Evolutionary conservation across 2,888 invertebrate species (phyloP).

Genomic region (Tupiocoris notatus): DNA sequence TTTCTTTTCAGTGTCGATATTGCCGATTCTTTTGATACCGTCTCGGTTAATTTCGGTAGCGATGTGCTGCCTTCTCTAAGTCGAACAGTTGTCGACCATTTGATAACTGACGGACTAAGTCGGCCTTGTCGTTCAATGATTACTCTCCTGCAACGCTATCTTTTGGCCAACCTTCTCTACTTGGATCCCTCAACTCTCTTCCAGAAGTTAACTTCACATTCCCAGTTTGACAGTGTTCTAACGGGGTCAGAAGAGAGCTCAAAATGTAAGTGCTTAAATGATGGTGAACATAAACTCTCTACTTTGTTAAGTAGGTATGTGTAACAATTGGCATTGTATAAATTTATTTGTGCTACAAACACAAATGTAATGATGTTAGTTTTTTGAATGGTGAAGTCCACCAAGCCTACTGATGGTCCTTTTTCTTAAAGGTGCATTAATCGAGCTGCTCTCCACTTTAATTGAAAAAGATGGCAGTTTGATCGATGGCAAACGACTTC

Average conservation of each 20-base stretch:
- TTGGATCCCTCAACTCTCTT: constrained; percentile 14
- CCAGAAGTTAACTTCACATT: constrained; percentile 18
- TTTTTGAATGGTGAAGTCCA: too few relatives aligned
- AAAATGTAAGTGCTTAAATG: constrained; percentile 33
- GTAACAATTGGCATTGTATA: too few relatives aligned
- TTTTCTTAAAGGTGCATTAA: constrained; percentile 22
- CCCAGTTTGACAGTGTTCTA: constrained; percentile 9
- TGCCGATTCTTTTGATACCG: neutral
- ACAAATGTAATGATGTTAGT: too few relatives aligned
- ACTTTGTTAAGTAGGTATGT: too few relatives aligned
- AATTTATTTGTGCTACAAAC: too few relatives aligned
- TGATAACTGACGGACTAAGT: constrained; percentile 17
- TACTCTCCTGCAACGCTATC: neutral
- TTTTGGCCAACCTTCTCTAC: constrained; percentile 6
- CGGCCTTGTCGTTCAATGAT: constrained; percentile 21
- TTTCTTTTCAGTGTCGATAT: constrained; percentile 15
- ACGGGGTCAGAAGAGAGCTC: constrained; percentile 22
- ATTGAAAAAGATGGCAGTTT: constrained; percentile 64
- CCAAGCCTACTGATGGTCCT: too few relatives aligned
- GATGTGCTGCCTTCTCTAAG: neutral
- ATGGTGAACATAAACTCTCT: too few relatives aligned
- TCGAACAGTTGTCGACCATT: neutral
- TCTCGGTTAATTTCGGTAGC: neutral
- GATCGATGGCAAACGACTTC: constrained; percentile 68
- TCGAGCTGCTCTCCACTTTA: constrained; percentile 53